Evolutionary conservation across 2,797 vertebrate genomes (phyloP).

Genomic region (Pangasius djambal): DNA sequence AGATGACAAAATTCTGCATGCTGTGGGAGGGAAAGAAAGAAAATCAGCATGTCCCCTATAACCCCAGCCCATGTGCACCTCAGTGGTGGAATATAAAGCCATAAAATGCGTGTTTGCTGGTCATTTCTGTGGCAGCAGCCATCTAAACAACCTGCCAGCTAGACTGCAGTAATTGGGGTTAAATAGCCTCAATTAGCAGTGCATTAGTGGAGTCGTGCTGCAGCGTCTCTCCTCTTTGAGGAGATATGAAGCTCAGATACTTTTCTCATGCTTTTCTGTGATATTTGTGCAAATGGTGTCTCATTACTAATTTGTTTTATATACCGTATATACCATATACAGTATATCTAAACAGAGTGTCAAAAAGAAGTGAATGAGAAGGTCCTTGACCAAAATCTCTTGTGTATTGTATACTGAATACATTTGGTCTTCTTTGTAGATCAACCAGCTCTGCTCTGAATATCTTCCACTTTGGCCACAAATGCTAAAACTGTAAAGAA

Average conservation of each 20-base stretch:
- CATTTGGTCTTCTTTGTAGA: background rate
- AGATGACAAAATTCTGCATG: background rate
- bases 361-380: background rate
- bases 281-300: slow-evolving; percentile 16
- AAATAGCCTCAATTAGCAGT: slow-evolving; percentile 56
- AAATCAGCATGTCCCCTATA: background rate
- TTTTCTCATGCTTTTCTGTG: slow-evolving; percentile 43
- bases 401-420: background rate
- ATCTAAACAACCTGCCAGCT: slow-evolving; percentile 51
- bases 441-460: background rate
- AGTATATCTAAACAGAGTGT: background rate
- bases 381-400: background rate
- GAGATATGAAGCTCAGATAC: slow-evolving; percentile 35
- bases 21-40: background rate
- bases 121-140: slow-evolving; percentile 51
- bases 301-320: background rate
- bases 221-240: slow-evolving; percentile 2
- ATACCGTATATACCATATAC: background rate
- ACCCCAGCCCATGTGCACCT: slow-evolving; percentile 12
- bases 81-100: slow-evolving; percentile 4
- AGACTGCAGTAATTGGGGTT: slow-evolving; percentile 56
- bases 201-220: slow-evolving; percentile 34
- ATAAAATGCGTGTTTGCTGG: slow-evolving; percentile 37
- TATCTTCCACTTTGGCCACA: background rate
- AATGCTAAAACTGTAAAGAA: background rate